Conservation (phyloP, 37 sponge, comb jelly and placozoan species). For the Hexactinellida sp. region DNA sequence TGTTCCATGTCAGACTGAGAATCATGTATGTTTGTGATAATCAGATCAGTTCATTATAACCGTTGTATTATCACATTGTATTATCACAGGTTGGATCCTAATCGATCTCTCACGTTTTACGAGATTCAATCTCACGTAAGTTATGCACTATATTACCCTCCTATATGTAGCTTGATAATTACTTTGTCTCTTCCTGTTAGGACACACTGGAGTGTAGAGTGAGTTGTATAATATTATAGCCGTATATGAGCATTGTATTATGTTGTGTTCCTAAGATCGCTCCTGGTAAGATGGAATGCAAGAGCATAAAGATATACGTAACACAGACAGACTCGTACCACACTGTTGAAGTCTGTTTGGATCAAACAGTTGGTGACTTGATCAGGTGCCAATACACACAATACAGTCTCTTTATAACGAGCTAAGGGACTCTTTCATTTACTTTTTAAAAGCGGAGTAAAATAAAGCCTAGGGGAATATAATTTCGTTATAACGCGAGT, state of each 20-base stretch:
- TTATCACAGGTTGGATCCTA: neutral
- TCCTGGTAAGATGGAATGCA: constrained; percentile 37
- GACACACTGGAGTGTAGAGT: constrained; percentile 67
- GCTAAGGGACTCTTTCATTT: too few species aligned
- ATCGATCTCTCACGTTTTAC: neutral
- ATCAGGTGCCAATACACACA: constrained; percentile 59
- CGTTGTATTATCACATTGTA: neutral
- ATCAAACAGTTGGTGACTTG: constrained; percentile 78
- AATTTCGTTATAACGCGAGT: too few species aligned
- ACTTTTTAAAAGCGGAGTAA: too few species aligned
- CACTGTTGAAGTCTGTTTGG: constrained; percentile 59
- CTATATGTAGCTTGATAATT: constrained; percentile 32
- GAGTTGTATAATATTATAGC: constrained; percentile 14
- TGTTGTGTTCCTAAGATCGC: constrained; percentile 31
- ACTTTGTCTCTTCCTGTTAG: constrained; percentile 34
- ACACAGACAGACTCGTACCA: constrained; percentile 56
- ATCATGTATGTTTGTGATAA: constrained; percentile 38
- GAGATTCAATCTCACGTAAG: neutral
- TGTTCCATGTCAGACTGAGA: constrained; percentile 53
- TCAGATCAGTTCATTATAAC: neutral
- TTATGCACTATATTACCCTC: neutral
- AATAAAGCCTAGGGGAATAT: too few species aligned
- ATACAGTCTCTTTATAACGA: too few species aligned
- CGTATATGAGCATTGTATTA: neutral
- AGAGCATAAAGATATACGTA: constrained; percentile 49